phyloP scores from a whole-genome alignment of 2,797 vertebrate species.

The Gymnoscopelus microlampas region DNA sequence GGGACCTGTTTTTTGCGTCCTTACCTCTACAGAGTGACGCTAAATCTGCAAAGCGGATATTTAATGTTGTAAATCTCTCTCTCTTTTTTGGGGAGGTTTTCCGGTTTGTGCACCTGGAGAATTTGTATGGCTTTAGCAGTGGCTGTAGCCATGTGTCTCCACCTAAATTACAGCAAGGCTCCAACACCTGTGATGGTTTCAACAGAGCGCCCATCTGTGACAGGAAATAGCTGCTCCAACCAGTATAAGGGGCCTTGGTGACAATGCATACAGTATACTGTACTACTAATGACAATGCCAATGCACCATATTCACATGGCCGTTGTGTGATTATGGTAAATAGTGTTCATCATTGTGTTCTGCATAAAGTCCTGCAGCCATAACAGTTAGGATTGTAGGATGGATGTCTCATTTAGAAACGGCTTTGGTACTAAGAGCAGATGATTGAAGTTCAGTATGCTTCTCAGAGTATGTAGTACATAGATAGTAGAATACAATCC shows the following conservation, averaged over 20 bases:
- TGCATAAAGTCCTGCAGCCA: neutral
- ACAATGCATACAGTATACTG: too few relatives aligned
- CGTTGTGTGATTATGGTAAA: neutral
- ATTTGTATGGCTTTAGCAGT: conserved; percentile 32
- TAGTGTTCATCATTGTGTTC: neutral
- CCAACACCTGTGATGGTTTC: conserved; percentile 43
- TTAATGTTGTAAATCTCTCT: conserved; percentile 41
- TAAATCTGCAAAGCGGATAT: conserved; percentile 47
- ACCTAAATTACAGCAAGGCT: conserved; percentile 32
- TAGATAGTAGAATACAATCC: neutral
- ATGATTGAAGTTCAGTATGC: neutral
- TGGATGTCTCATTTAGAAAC: neutral
- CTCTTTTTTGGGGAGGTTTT: conserved; percentile 15
- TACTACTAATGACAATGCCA: too few relatives aligned
- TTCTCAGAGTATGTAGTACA: neutral
- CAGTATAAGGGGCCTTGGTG: too few relatives aligned
- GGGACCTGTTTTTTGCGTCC: conserved; percentile 32
- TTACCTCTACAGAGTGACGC: conserved; percentile 36
- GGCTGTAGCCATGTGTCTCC: conserved; percentile 20
- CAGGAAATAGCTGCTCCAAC: conserved; percentile 3
- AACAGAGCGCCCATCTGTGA: conserved; percentile 47
- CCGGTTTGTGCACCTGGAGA: conserved; percentile 42
- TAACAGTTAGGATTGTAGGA: neutral
- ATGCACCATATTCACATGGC: too few relatives aligned
- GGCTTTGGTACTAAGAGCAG: neutral